Percentiles rank a stretch among this genome's conserved stretches.
phyloP scores from a whole-genome alignment of 2,888 invertebrate genomes.

The Papilio elwesi region DNA sequence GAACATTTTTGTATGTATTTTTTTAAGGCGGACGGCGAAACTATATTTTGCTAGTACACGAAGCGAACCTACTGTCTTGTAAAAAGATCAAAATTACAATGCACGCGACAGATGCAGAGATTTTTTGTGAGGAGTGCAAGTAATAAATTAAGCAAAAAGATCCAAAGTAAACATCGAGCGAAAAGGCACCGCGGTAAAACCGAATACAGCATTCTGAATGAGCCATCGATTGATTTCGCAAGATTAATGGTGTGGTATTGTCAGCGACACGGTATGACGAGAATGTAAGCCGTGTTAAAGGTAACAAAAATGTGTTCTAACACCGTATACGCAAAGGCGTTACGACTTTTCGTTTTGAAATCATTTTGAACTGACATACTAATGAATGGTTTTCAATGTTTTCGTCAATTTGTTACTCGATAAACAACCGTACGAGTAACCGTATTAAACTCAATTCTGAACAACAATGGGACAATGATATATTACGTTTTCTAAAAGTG shows the following conservation, averaged over 20 bases:
- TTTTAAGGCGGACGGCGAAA: slow-evolving; percentile 59
- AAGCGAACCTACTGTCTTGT: slow-evolving; percentile 25
- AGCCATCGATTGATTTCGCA: slow-evolving; percentile 84
- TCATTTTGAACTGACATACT: slow-evolving; percentile 66
- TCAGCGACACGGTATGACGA: slow-evolving; percentile 80
- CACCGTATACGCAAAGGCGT: slow-evolving; percentile 59
- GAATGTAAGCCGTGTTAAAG: slow-evolving; percentile 63
- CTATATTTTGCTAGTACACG: slow-evolving; percentile 23
- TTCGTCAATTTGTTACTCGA: slow-evolving; percentile 43
- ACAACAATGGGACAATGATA: slow-evolving; percentile 23
- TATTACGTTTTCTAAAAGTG: slow-evolving; percentile 49
- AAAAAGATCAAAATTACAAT: slow-evolving; percentile 33
- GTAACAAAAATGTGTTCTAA: slow-evolving; percentile 70
- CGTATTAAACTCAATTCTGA: slow-evolving; percentile 48
- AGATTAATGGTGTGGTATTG: slow-evolving; percentile 84
- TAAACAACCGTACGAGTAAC: slow-evolving; percentile 42
- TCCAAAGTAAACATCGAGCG: slow-evolving; percentile 80
- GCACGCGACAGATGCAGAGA: slow-evolving; percentile 70
- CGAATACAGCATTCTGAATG: slow-evolving; percentile 83
- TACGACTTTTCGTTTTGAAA: slow-evolving; percentile 62
- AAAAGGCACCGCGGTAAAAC: slow-evolving; percentile 77
- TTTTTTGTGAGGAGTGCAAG: slow-evolving; percentile 62
- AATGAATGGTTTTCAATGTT: slow-evolving; percentile 70
- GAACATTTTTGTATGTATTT: too few relatives aligned
- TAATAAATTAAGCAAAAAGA: slow-evolving; percentile 81